A percentile compares a stretch with the other conserved stretches of the same genome.
phyloP scores from a whole-genome alignment of 2,888 invertebrate genomes.

The Cabera pusaria region DNA sequence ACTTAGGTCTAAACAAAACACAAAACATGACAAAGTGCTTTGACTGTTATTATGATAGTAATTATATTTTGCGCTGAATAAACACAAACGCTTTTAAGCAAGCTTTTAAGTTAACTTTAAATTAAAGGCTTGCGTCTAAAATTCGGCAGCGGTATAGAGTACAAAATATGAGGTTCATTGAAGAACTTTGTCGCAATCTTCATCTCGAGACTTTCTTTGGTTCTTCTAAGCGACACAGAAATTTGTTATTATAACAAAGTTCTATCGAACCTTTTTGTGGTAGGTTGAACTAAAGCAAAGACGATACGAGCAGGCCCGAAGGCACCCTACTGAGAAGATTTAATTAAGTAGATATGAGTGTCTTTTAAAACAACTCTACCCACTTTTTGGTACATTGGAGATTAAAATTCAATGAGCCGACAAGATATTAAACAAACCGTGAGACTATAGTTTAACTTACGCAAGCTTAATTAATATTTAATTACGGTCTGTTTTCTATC shows the following conservation, averaged over 20 bases:
- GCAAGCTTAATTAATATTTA: conserved; percentile 41
- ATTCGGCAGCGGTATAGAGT: conserved; percentile 66
- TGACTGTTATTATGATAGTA: conserved; percentile 38
- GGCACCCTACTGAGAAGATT: conserved; percentile 77
- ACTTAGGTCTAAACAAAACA: conserved; percentile 1
- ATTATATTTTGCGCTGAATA: conserved; percentile 51
- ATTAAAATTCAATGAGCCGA: conserved; percentile 75
- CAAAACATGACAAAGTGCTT: conserved; percentile 38
- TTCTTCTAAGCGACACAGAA: not conserved
- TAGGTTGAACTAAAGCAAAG: conserved; percentile 37
- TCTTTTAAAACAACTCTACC: conserved; percentile 76
- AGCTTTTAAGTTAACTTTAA: conserved; percentile 70
- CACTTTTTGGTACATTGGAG: conserved; percentile 74
- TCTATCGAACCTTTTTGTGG: conserved; percentile 5
- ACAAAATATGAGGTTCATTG: conserved; percentile 29
- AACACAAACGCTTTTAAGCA: conserved; percentile 55
- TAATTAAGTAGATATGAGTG: conserved; percentile 82
- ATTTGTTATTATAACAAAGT: conserved; percentile 13
- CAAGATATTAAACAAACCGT: conserved; percentile 60
- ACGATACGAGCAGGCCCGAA: conserved; percentile 57
- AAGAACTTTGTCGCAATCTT: conserved; percentile 9
- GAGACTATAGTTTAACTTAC: conserved; percentile 50
- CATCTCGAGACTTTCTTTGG: not conserved
- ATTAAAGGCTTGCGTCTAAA: conserved; percentile 73
- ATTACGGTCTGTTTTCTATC: conserved; percentile 14